phyloP scores from a whole-genome alignment of 2,888 invertebrate genomes.

The Eurytoma adleriae region DNA sequence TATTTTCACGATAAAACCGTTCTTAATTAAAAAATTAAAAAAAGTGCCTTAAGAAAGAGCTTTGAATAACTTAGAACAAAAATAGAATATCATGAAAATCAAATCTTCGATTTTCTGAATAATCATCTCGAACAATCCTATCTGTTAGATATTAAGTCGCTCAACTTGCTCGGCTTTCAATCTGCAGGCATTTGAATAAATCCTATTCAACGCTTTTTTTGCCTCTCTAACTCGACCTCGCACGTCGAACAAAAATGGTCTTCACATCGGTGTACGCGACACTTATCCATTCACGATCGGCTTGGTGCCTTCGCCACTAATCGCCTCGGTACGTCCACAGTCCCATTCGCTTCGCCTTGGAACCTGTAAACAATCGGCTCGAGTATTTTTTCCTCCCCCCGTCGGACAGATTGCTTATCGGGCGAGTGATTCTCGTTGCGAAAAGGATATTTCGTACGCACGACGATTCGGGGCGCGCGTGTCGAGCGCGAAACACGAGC shows the following conservation, averaged over 20 bases:
- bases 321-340: conserved; percentile 15
- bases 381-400: conserved; percentile 6
- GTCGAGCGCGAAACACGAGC: not conserved
- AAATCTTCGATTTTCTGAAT: not conserved
- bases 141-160: conserved; percentile 10
- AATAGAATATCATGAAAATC: not conserved
- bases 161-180: conserved; percentile 10
- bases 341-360: conserved; percentile 1
- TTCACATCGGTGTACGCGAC: not conserved
- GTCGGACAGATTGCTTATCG: too few species aligned
- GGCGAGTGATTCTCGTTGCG: too few species aligned
- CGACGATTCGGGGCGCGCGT: not conserved
- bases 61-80: not conserved
- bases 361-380: conserved; percentile 2
- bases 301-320: conserved; percentile 25
- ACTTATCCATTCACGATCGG: conserved; percentile 36
- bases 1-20: too few species aligned
- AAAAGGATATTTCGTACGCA: not conserved
- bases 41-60: not conserved
- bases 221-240: not conserved
- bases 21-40: too few species aligned
- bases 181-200: conserved; percentile 5
- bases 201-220: conserved; percentile 21
- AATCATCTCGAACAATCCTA: conserved; percentile 5
- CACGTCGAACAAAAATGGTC: conserved; percentile 27